These are phyloP conservation scores for Trissolcus japonicus DNA, from an alignment of 2,888 invertebrate species.

Conservation along the genomic window DNA sequence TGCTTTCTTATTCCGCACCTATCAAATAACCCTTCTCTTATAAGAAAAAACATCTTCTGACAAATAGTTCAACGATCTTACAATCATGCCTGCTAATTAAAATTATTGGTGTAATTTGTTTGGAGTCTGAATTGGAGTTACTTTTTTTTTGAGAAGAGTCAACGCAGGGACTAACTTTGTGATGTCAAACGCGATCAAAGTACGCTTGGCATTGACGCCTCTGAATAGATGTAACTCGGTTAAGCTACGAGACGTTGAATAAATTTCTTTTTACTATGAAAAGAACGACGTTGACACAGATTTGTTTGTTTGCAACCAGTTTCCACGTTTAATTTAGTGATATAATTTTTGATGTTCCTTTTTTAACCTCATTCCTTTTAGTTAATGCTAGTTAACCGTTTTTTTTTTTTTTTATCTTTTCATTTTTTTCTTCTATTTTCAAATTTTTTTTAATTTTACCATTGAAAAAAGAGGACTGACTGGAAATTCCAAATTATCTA, in stretches of 20 bases:
- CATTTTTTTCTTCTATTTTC: not conserved
- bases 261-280: conserved; percentile 6
- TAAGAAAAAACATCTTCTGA: not conserved
- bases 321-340: not conserved
- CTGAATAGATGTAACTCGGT: conserved; percentile 37
- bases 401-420: not conserved
- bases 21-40: not conserved
- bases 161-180: conserved; percentile 35
- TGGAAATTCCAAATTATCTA: not conserved
- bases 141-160: conserved; percentile 32
- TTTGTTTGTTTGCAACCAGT: not conserved
- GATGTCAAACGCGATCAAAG: conserved; percentile 34
- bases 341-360: not conserved
- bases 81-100: conserved; percentile 24
- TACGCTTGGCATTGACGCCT: conserved; percentile 34
- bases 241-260: conserved; percentile 8
- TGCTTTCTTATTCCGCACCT: conserved; percentile 58
- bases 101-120: conserved; percentile 23
- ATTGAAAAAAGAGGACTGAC: too few species aligned
- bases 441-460: too few species aligned
- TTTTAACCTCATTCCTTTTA: not conserved
- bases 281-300: conserved; percentile 3
- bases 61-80: not conserved
- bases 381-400: not conserved
- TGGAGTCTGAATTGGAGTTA: conserved; percentile 31